These are phyloP conservation scores for Gambusia holbrooki DNA, from an alignment of 2,113 vertebrate genomes.

Conservation along the genomic window DNA sequence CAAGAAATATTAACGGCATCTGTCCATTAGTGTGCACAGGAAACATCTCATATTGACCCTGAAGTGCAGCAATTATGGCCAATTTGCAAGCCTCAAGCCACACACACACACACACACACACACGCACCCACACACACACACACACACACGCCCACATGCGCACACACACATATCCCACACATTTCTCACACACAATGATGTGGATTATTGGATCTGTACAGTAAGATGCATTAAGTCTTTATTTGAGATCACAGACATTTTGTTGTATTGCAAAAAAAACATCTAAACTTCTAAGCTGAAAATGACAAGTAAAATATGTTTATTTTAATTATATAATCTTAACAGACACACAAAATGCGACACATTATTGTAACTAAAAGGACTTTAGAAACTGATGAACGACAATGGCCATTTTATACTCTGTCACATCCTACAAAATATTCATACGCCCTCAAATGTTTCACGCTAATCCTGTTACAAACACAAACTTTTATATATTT, in stretches of 20 bases:
- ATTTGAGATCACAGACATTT: not conserved
- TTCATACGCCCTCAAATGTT: not conserved
- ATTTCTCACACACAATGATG: constrained; percentile 1
- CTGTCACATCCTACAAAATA: not conserved
- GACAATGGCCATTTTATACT: too few species aligned
- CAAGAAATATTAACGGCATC: not conserved
- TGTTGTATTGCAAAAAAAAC: not conserved
- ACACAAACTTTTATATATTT: not conserved
- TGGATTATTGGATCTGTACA: not conserved
- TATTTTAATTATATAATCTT: not conserved
- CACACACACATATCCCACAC: not conserved
- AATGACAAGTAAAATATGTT: too few species aligned
- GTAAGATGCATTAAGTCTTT: constrained; percentile 18
- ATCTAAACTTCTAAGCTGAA: not conserved
- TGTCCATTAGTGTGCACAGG: constrained; percentile 47
- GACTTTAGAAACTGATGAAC: not conserved
- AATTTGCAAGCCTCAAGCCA: constrained; percentile 56
- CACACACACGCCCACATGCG: too few species aligned
- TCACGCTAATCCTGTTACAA: not conserved
- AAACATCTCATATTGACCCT: constrained; percentile 6
- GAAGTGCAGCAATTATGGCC: constrained; percentile 47
- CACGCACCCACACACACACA: too few species aligned
- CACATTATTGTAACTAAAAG: not conserved
- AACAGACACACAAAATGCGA: not conserved
- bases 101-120: constrained; percentile 7